These are phyloP conservation scores for Scaptomyza caliginosa DNA, from an alignment of 2,888 invertebrate genomes.

Conservation along the genomic window DNA sequence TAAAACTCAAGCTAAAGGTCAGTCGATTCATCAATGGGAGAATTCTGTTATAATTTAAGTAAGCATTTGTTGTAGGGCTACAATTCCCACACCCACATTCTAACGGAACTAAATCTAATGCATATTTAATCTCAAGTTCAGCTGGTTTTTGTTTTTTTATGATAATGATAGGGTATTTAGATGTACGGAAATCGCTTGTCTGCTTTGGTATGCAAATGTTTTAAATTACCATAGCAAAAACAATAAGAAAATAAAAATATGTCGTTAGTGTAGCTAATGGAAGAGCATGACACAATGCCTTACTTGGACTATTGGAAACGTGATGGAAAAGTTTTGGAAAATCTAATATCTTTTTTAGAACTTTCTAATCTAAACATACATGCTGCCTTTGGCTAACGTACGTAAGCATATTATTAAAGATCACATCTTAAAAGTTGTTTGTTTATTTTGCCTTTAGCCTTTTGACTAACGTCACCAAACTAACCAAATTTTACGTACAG, in stretches of 20 bases:
- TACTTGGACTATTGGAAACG: not conserved
- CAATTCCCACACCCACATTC: conserved; percentile 37
- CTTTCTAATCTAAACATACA: conserved; percentile 28
- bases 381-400: not conserved
- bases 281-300: not conserved
- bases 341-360: not conserved
- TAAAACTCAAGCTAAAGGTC: conserved; percentile 21
- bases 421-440: not conserved
- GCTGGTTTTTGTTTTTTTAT: conserved; percentile 43
- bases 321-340: not conserved
- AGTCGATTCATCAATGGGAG: conserved; percentile 16
- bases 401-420: not conserved
- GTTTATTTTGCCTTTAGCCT: conserved; percentile 2
- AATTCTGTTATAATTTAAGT: not conserved
- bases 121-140: conserved; percentile 65
- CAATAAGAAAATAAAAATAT: not conserved
- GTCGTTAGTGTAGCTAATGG: not conserved
- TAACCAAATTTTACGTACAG: conserved; percentile 27
- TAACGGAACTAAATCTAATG: conserved; percentile 13
- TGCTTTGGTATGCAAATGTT: conserved; percentile 5
- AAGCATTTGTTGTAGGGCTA: not conserved
- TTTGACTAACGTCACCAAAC: conserved; percentile 16
- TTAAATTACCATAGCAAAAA: not conserved
- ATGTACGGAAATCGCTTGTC: conserved; percentile 38
- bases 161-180: not conserved